A percentile compares a stretch with the other conserved stretches of the same genome.
Evolutionary conservation across 1,140 invertebrate species (phyloP).

Genomic region (Camponotus pennsylvanicus): DNA sequence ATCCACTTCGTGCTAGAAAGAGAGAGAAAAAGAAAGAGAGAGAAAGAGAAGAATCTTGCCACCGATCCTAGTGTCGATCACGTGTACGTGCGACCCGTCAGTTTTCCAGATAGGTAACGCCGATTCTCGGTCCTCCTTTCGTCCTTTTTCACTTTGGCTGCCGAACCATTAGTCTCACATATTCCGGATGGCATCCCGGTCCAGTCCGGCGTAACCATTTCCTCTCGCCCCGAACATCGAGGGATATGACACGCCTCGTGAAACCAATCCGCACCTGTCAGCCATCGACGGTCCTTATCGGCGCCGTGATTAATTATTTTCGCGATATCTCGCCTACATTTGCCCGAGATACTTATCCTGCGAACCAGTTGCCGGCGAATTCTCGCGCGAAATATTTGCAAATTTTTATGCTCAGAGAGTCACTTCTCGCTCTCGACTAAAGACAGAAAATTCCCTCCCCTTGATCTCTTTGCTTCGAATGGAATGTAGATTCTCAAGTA

Average conservation of each 20-base stretch:
- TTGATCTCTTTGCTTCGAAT: background rate
- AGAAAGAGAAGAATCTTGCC: slow-evolving; percentile 19
- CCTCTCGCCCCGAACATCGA: slow-evolving; percentile 1
- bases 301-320: slow-evolving; percentile 72
- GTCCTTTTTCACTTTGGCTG: slow-evolving; percentile 67
- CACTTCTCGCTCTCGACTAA: background rate
- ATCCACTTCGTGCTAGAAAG: slow-evolving; percentile 50
- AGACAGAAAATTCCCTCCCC: background rate
- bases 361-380: slow-evolving; percentile 29
- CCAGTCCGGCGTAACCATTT: slow-evolving; percentile 62
- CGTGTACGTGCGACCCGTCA: slow-evolving; percentile 71
- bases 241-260: slow-evolving; percentile 51
- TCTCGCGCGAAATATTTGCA: background rate
- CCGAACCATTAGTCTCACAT: slow-evolving; percentile 73
- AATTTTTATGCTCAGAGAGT: background rate
- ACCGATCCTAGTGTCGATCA: slow-evolving; percentile 25
- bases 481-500: background rate
- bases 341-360: slow-evolving; percentile 16
- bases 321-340: slow-evolving; percentile 57
- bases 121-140: slow-evolving; percentile 58
- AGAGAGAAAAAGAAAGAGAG: slow-evolving; percentile 22
- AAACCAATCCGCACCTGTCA: slow-evolving; percentile 73
- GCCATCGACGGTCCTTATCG: slow-evolving; percentile 72
- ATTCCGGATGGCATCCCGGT: slow-evolving; percentile 70
- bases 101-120: slow-evolving; percentile 75